Base-by-base conservation (phyloP, 2,113 vertebrate species). In the Ammospiza caudacuta region DNA sequence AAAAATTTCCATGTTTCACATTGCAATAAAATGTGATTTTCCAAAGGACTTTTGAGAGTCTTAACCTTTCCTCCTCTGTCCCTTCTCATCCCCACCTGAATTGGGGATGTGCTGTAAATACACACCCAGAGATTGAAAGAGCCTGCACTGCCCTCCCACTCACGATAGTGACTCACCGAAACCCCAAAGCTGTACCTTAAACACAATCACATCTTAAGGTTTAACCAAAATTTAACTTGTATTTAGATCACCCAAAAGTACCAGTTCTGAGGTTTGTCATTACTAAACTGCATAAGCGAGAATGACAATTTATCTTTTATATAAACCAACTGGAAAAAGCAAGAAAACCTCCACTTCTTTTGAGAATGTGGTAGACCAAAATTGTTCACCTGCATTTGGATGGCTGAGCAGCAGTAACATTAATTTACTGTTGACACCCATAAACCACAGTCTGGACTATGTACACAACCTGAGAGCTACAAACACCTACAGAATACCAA, bases 111-210 rank as follows among this genome's bases (percentile, higher is more conserved):
- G 75, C 89, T 35, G 67, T 25, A 89, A 25, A 68, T 18, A 81
- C 52, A 75, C 49, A 78, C 43, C 54, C 25, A 55, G 43, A 85
- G 93, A 92, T 29, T 79, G 92, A 97, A 97, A 96, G 97, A 97
- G 98, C 92, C 97, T 96, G 93, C 55, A 21, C 59, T 90, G 73
- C 85, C 96, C 95, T 98, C 98, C 96, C 94, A 97, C 93, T 96
- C 95, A 94, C 1, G 74, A 73, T 77, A 91, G 88, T 98, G 95
- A 98, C 89, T 98, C 96, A 98, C 97, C 97, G 92, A 98, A 99
- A 98, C 96, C 97, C 98, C 98, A 78, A 63, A 96, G 94, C 95
- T 95, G 49, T 75, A 98, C 96, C 96, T 98, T 94, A 88, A 92
- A 85, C 80, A 91, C 46, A 82, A 92, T 68, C 87, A 39, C 76